Evolutionary conservation across 2,113 vertebrate genomes (phyloP), one percentile per base, ranked within the genome.

Genomic region (Thinocorus orbignyianus): DNA sequence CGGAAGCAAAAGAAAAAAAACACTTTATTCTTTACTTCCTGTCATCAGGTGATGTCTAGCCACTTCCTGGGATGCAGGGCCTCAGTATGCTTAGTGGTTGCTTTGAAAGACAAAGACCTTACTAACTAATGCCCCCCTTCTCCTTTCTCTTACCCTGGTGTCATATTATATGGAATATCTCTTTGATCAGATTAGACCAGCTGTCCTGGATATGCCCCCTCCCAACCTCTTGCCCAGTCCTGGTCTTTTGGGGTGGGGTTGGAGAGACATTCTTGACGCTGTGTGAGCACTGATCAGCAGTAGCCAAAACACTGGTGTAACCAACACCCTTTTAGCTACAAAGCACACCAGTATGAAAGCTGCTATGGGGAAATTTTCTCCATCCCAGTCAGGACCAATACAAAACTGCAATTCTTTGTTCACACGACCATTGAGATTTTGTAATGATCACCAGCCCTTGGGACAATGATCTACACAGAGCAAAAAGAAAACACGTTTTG

Each of bases 381-480:
- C 11, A 22, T 49, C 26, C 31, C 31, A 37, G 19, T 6, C 57
- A 77, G 10, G 44, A 1, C 2, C 24, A 33, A 44, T 20, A 41
- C 4, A 81, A 76, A 77, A 55, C 39, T 65, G 7, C 15, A 65
- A 12, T 39, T 54, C 22, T 55, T 65, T 61, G 3, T 51, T 46
- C 9, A 30, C 15, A 22, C 0, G 0, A 52, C 3, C 13, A 4
- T 24, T 37, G 46, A 55, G 13, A 6, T 42, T 66, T 83, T 2
- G 0, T 44, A 49, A 76, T 26, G 31, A 33, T 30, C 25, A 30
- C 18, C 5, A 19, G 1, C 4, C 8, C 25, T 17, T 69, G 26
- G 33, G 12, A 46, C 18, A 52, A 35, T 23, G 64, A 48, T n/a
- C 5, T 4, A 48, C 33, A 19, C 10, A 73, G 23, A 95, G 15